Conservation (phyloP, 1,140 invertebrate species). For the Popillia japonica region DNA sequence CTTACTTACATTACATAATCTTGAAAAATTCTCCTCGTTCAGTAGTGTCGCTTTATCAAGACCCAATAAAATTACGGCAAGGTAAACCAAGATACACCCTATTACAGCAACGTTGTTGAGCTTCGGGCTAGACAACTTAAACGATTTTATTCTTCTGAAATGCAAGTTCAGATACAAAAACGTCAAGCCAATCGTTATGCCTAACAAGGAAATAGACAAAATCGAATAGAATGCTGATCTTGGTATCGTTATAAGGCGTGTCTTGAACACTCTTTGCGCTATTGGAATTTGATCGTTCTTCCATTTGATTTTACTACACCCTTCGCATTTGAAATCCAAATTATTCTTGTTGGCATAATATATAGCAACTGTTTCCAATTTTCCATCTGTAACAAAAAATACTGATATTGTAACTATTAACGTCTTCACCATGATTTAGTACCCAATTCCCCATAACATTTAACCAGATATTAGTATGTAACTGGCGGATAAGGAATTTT, state of each 20-base stretch:
- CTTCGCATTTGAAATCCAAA: constrained; percentile 69
- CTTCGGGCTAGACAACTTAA: constrained; percentile 95
- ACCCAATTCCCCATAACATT: no score
- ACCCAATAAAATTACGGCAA: constrained; percentile 90
- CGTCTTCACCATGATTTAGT: no score
- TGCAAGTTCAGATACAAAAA: constrained; percentile 89
- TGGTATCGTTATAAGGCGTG: constrained; percentile 78
- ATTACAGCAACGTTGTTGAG: constrained; percentile 96
- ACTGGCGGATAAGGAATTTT: no score
- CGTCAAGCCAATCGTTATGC: constrained; percentile 77
- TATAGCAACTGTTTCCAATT: constrained; percentile 39
- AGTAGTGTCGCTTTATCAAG: constrained; percentile 81
- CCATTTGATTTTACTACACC: constrained; percentile 77
- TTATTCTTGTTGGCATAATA: constrained; percentile 38
- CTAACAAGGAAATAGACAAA: constrained; percentile 74
- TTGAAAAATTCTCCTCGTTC: constrained; percentile 74
- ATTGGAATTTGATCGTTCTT: constrained; percentile 78
- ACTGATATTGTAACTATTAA: no score
- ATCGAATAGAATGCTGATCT: constrained; percentile 76
- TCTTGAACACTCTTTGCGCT: constrained; percentile 75
- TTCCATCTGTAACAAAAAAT: constrained; percentile 39
- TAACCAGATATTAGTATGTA: no score
- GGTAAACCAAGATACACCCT: constrained; percentile 93
- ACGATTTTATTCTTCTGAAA: constrained; percentile 85
- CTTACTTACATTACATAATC: constrained; percentile 83